A percentile compares a stretch with the other conserved stretches of the same genome.
phyloP scores from a whole-genome alignment of 2,888 invertebrate species.

The Alsophila aescularia region DNA sequence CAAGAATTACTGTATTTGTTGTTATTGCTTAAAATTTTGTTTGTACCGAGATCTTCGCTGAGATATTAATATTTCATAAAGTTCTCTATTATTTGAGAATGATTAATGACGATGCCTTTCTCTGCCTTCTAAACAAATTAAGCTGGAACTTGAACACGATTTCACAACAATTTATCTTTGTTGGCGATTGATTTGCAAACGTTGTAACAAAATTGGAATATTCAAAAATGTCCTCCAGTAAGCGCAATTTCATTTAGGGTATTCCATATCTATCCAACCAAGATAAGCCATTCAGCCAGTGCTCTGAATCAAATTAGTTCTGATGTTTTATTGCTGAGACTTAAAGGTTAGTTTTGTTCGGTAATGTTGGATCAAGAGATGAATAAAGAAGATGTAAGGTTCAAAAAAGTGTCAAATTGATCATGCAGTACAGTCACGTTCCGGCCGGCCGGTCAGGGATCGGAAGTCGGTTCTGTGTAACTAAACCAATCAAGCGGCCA shows the following conservation, averaged over 20 bases:
- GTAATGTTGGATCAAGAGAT: constrained; percentile 9
- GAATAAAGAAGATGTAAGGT: constrained; percentile 40
- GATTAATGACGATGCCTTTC: constrained; percentile 51
- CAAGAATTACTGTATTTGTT: constrained; percentile 56
- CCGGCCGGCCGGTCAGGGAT: constrained; percentile 53
- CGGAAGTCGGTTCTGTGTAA: constrained; percentile 72
- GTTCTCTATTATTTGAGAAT: constrained; percentile 59
- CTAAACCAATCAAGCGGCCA: constrained; percentile 77
- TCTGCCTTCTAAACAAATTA: constrained; percentile 41
- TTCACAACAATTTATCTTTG: constrained; percentile 26
- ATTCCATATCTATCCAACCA: constrained; percentile 22
- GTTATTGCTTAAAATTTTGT: constrained; percentile 64
- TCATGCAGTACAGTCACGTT: constrained; percentile 69
- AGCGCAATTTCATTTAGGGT: constrained; percentile 40
- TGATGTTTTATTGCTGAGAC: background rate
- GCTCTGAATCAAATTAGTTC: background rate
- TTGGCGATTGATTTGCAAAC: constrained; percentile 23
- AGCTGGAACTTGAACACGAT: constrained; percentile 37
- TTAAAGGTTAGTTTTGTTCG: constrained; percentile 21
- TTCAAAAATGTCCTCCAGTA: constrained; percentile 33
- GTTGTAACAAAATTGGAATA: constrained; percentile 11
- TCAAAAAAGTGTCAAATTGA: constrained; percentile 66
- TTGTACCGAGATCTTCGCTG: constrained; percentile 36
- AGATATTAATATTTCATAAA: constrained; percentile 51
- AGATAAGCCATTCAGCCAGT: constrained; percentile 17